Evolutionary conservation across 1,140 invertebrate species (phyloP), one percentile per base, ranked within the genome.

Genomic region (Amyelois transitella): DNA sequence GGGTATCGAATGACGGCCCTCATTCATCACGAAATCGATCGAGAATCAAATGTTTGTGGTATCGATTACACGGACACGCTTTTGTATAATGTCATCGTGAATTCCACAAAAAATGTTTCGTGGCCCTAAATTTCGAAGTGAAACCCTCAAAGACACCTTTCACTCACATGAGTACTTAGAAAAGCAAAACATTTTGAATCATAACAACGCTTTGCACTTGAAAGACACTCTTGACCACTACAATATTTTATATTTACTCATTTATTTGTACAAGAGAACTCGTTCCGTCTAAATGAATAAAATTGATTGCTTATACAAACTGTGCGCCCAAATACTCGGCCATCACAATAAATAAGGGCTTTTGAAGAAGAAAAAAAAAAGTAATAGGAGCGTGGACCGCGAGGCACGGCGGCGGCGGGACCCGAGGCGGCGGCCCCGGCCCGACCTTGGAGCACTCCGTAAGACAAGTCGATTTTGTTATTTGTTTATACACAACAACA

Each of bases 301-400:
- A 87, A 88, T 88, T 88, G 84, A 88, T 88, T 88, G 84, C 84
- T 86, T 85, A 88, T 86, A 88, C 82, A 88, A 88, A 86, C 84
- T 78, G 81, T 81, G 80, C 79, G 76, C 81, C 78, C 82, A 88
- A 86, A 87, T 87, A 86, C 79, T 86, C 76, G 69, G 65, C 75
- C 77, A 85, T 85, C 80, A 79, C 75, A 79, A 86, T 86, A 83
- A 87, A 87, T 86, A 87, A 86, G 76, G 73, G 77, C 69, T 77
- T 81, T 76, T 70, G 73, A 66, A 70, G 59, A 66, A 72, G 72
- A 81, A 82, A 72, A 73, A 81, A 82, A 83, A 85, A 85, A 75
- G 66, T 66, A 14, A 72, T 71, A 77, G 72, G 72, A 78, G 71
- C 56, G 56, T 69, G 65, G 69, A 71, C 60, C 66, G 57, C 66